Evolutionary conservation across 2,888 invertebrate genomes (phyloP).

Genomic region (Gerris lacustris): DNA sequence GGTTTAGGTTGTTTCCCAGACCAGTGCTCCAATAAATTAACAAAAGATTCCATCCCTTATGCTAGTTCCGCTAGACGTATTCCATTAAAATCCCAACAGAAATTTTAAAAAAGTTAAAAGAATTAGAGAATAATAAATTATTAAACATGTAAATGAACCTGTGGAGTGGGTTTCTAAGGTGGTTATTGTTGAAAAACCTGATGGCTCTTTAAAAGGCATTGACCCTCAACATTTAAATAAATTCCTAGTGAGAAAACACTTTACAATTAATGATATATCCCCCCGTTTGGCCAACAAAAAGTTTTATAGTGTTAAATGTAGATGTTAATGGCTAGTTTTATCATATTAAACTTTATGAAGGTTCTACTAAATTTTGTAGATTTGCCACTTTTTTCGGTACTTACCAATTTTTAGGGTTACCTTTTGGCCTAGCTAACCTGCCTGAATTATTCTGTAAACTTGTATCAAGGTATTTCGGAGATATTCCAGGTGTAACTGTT

Average conservation of each 20-base stretch:
- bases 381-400: not conserved
- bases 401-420: not conserved
- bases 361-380: constrained; percentile 5
- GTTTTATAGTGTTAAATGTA: constrained; percentile 17
- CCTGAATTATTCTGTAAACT: constrained; percentile 28
- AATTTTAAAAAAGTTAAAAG: not conserved
- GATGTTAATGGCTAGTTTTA: constrained; percentile 21
- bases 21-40: too few relatives aligned
- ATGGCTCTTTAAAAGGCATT: constrained; percentile 23
- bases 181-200: constrained; percentile 21
- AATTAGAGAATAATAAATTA: not conserved
- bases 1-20: too few relatives aligned
- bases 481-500: constrained; percentile 28
- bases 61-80: not conserved
- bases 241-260: constrained; percentile 19
- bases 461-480: constrained; percentile 26
- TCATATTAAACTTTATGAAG: constrained; percentile 7
- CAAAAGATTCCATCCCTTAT: not conserved
- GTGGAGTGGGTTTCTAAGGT: constrained; percentile 22
- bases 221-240: constrained; percentile 25
- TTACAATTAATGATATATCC: constrained; percentile 12
- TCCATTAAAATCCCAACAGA: not conserved
- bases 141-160: not conserved
- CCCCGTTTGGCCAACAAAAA: constrained; percentile 16
- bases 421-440: constrained; percentile 7